Evolutionary conservation across 2,888 invertebrate genomes (phyloP), one percentile per base, ranked within the genome.

Genomic region (Oxyteleia sp.): DNA sequence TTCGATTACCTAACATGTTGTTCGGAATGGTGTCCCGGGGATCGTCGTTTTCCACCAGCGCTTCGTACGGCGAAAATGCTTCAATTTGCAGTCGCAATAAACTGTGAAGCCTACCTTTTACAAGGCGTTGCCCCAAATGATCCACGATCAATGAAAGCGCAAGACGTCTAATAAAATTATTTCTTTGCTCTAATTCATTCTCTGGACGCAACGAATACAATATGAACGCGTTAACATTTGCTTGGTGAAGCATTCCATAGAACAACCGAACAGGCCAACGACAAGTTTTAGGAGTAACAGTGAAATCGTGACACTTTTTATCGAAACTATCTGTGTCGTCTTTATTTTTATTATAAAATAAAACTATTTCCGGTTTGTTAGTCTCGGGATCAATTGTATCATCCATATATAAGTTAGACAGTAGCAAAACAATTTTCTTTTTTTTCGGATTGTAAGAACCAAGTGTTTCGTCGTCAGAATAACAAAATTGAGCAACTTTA

Each of bases 161-260:
- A 7, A 61, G 29, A 7, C 26, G 4, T 61, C 16, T 11, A 26
- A 61, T 61, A 10, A 61, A 61, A 15, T 57, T n/a, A 8, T 10
- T 13, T 55, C 55, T 55, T 5, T n/a, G 18, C n/a, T 11, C 0
- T 4, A 10, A 11, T 7, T 11, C 4, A 16, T 61, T 61, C 26
- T 61, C 43, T 26, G 0, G 1, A 10, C 61, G 61, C 61, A 61
- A 18, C 7, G 45, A 26, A 68, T 53, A 66, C 59, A 55, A 85
- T 69, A 59, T 45, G 47, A 55, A 55, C 45, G 69, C 59, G 29
- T 59, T 79, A 18, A 82, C 47, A 5, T 41, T 47, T n/a, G 38
- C 59, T 43, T 84, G 82, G 38, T 89, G 85, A n/a, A n/a, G n/a
- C n/a, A n/a, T n/a, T n/a, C n/a, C n/a, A n/a, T n/a, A n/a, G n/a